Evolutionary conservation across 2,888 invertebrate species (phyloP), one percentile per base, ranked within the genome.

Genomic region (Vesta saturnalis): DNA sequence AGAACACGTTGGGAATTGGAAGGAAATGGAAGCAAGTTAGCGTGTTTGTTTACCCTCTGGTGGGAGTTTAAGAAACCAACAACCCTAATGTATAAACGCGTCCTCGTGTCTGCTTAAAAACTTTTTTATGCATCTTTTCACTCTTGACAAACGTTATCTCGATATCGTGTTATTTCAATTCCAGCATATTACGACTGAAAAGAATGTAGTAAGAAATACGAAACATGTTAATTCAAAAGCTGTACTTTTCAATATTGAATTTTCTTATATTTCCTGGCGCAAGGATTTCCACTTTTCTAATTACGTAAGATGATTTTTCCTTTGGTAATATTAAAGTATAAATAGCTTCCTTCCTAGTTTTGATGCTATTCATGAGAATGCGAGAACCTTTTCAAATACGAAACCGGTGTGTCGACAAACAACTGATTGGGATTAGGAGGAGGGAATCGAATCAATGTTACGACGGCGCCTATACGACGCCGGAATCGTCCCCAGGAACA

Each of bases 1-100:
- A 62, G 72, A 71, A 72, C 72, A 74, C 73, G 74, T 73, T 74
- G 66, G 73, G 75, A 72, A 73, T 72, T 75, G 75, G 39, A 66
- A 75, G 78, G 76, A 78, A 79, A 80, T 78, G 78, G 77, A 77
- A 76, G 74, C 70, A 76, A 76, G 73, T 77, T 79, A 76, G 77
- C 73, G 73, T 76, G 76, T 77, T 74, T 78, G 75, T 77, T 52
- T 77, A 74, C 72, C 73, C 75, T 72, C 69, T 63, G 69, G 67
- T 64, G 70, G 70, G 67, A 70, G 70, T 70, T 67, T 60, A 67
- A 67, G 60, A 56, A 64, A 43, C 70, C 63, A 67, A 55, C 61
- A 57, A 59, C 49, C 62, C 70, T 70, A 66, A 70, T 70, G 63
- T 70, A 70, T 77, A 75, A 71, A 23, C 74, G 77, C 78, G 78